Percentiles rank a stretch among this genome's conserved stretches.
Evolutionary conservation across 2,113 vertebrate species (phyloP).

Genomic region (Callaeas wilsoni): DNA sequence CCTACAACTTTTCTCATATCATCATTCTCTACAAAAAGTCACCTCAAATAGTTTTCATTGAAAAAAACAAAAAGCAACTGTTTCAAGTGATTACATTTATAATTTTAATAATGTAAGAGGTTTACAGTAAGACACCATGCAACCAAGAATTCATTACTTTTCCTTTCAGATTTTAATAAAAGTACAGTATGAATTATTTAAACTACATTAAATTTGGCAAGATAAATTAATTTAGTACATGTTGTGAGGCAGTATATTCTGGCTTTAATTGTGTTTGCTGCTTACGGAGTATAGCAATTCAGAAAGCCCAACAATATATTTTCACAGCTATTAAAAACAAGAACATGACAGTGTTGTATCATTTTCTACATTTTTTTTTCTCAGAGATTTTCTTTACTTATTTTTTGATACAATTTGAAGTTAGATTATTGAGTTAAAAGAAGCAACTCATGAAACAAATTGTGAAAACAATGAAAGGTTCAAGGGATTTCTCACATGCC

Average conservation of each 20-base stretch:
- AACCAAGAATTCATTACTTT: constrained; percentile 33
- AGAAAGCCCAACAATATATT: neutral
- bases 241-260: constrained; percentile 13
- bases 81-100: constrained; percentile 62
- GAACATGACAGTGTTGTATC: neutral
- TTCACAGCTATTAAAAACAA: neutral
- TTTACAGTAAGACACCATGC: constrained; percentile 1
- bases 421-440: neutral
- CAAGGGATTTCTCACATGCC: neutral
- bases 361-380: neutral
- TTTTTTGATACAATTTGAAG: neutral
- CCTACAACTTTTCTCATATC: neutral
- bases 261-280: constrained; percentile 32
- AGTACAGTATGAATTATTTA: constrained; percentile 58
- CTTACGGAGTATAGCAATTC: neutral
- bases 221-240: constrained; percentile 45
- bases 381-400: neutral
- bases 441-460: neutral
- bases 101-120: constrained; percentile 56
- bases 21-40: neutral
- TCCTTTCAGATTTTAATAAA: constrained; percentile 50
- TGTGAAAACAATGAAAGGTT: neutral
- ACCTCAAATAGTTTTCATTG: neutral
- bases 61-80: neutral
- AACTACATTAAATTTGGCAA: constrained; percentile 16